Base-by-base conservation (phyloP, 2,797 vertebrate genomes). In the Tokudaia tokunoshimensis region DNA sequence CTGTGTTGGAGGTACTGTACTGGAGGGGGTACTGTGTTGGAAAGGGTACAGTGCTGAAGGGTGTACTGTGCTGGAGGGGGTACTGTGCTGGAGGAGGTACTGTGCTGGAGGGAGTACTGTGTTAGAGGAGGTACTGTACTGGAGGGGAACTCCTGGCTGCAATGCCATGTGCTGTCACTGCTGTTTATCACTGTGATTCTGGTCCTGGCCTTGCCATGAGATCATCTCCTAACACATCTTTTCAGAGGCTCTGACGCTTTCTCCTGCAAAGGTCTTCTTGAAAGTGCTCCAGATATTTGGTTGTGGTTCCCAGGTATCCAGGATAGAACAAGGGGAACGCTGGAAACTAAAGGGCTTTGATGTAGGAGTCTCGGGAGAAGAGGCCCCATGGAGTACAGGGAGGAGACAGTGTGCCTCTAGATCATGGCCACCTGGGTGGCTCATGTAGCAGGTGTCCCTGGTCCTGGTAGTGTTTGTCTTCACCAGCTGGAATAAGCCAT, bases 131-230 rank as follows among this genome's bases (percentile, higher is more conserved):
- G 41, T 41, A 41, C 41, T 41, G 41, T 41, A 3, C 41, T 41
- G 29, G 29, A 29, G 12, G 63, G 63, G 14, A 44, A 4, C 7
- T 4, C 44, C n/a, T 17, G 52, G 31, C 20, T 22, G 12, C 31
- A 67, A 15, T 50, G 9, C 59, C n/a, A 19, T 22, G 41, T n/a
- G 9, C 5, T 2, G 22, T 31, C 17, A 0, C 0, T 1, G 6
- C 24, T 20, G 8, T 55, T 55, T 4, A 12, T 6, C 55, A 81
- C n/a, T 1, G 3, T 9, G 67, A 2, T 47, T 20, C 55, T 14
- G 31, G 52, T 44, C 63, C 61, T 34, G 34, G 50, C 22, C 37
- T 47, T 20, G 41, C 47, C 61, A 7, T 4, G 8, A 47, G 1
- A 24, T 24, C 37, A 2, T 31, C 65, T 75, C 31, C 63, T 75